Conservation (phyloP, 1,140 invertebrate species). For the Ladona fulva region DNA sequence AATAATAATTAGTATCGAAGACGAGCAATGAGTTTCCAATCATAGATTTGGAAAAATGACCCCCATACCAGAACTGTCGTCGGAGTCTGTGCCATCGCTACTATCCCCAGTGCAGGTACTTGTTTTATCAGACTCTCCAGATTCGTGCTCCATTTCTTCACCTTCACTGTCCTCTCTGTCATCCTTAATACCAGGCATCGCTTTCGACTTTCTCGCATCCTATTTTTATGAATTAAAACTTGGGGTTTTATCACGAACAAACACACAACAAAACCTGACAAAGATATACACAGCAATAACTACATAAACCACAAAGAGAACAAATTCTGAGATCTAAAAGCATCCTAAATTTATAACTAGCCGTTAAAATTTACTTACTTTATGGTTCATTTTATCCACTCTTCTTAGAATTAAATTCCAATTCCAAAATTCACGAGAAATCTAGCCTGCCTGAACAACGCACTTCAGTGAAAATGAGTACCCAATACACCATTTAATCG, state of each 20-base stretch:
- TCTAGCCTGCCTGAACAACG: too few relatives aligned
- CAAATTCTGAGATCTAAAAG: too few relatives aligned
- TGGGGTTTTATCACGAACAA: too few relatives aligned
- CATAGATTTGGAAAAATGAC: slow-evolving; percentile 11
- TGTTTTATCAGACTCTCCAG: slow-evolving; percentile 39
- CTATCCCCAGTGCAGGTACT: slow-evolving; percentile 29
- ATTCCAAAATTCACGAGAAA: too few relatives aligned
- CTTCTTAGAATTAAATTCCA: too few relatives aligned
- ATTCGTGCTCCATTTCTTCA: slow-evolving; percentile 42
- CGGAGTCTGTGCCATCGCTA: slow-evolving; percentile 35
- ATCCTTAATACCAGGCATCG: slow-evolving; percentile 36
- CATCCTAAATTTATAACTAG: too few relatives aligned
- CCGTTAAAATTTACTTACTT: background rate
- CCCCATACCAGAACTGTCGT: slow-evolving; percentile 39
- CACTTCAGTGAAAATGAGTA: too few relatives aligned
- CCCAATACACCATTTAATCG: too few relatives aligned
- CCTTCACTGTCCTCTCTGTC: slow-evolving; percentile 36
- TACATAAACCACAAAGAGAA: too few relatives aligned
- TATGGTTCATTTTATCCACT: background rate
- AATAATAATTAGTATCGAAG: slow-evolving; percentile 16
- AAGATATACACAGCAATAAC: too few relatives aligned
- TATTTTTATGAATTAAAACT: background rate
- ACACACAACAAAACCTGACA: too few relatives aligned
- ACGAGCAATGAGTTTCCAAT: background rate
- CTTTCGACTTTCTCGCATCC: background rate